Conservation (phyloP, 2,113 vertebrate species). For the Coregonus clupeaformis region DNA sequence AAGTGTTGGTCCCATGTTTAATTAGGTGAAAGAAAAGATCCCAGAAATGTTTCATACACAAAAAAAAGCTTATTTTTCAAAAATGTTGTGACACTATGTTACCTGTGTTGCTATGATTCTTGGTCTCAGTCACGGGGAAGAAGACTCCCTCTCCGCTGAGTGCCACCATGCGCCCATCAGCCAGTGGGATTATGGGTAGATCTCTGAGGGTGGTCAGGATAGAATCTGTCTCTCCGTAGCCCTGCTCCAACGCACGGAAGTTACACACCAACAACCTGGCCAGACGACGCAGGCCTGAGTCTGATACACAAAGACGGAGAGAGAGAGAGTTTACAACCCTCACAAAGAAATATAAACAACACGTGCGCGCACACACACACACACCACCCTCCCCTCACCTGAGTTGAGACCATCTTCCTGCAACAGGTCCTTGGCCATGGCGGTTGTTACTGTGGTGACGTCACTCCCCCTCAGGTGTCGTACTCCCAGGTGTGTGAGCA, state of each 20-base stretch:
- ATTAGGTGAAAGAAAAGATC: no score
- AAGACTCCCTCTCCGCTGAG: constrained; percentile 66
- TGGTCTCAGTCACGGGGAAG: constrained; percentile 69
- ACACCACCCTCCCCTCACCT: constrained; percentile 46
- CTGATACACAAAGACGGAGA: constrained; percentile 39
- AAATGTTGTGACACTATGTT: not conserved
- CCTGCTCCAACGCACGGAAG: constrained; percentile 75
- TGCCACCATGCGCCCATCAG: constrained; percentile 71
- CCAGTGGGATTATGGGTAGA: constrained; percentile 77
- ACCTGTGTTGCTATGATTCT: not conserved
- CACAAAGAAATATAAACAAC: constrained; percentile 11
- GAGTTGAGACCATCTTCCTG: constrained; percentile 44
- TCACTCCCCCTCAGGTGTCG: constrained; percentile 65
- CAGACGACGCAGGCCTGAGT: constrained; percentile 58
- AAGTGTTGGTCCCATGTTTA: no score
- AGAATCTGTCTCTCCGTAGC: constrained; percentile 66
- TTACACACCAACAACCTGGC: constrained; percentile 76
- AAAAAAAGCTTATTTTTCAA: no score
- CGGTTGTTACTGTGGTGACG: constrained; percentile 72
- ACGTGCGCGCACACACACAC: not conserved
- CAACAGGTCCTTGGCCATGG: constrained; percentile 71
- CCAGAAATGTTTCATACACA: no score
- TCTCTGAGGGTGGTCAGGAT: constrained; percentile 66
- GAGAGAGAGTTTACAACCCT: not conserved
- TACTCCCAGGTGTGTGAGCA: constrained; percentile 73